Base-by-base conservation (phyloP, 2,888 invertebrate genomes). In the Drosophila glabriapex region DNA sequence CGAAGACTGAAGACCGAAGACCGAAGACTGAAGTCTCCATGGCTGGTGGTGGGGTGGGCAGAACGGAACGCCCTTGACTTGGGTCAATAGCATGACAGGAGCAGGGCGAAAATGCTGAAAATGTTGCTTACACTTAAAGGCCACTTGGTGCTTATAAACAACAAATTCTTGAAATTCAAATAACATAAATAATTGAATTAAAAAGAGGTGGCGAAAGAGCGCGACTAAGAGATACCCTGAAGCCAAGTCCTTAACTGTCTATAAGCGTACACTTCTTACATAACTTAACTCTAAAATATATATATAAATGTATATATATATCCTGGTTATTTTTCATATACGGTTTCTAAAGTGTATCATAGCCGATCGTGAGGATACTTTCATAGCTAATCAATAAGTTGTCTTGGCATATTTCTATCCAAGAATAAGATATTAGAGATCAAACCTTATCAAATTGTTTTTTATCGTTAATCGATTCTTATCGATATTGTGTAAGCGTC, bases 1-100 rank as follows among this genome's bases (percentile, higher is more conserved):
- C 16, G 14, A 46, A 43, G 22, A n/a, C 41, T 6, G 43, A 22
- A 43, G 50, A 41, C 29, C 31, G 19, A 5, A 41, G 41, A 41
- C n/a, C 3, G n/a, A 22, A 22, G 46, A 46, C 43, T 14, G 22
- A 33, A 25, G 52, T 37, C 28, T 56, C 43, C 31, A n/a, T 22
- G 31, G 4, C 41, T 41, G 49, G 25, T 33, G 25, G 25, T 25
- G 46, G 25, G 41, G 50, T 28, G 28, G 25, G 9, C 25, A 35
- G 49, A 31, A 28, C 68, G 60, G 46, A 22, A 41, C 58, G 92
- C 91, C 93, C 92, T 92, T 92, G 93, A 90, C 91, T 92, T 90
- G 83, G 93, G 93, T 92, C 93, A 92, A 89, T 91, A 92, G 88
- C 93, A 86, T 83, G 41, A 22, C 59, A 33, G 5, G 6, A 31